A percentile compares a stretch with the other conserved stretches of the same genome.
These are phyloP conservation scores for Cygnus atratus DNA, from an alignment of 2,113 vertebrate genomes.

Conservation along the genomic window DNA sequence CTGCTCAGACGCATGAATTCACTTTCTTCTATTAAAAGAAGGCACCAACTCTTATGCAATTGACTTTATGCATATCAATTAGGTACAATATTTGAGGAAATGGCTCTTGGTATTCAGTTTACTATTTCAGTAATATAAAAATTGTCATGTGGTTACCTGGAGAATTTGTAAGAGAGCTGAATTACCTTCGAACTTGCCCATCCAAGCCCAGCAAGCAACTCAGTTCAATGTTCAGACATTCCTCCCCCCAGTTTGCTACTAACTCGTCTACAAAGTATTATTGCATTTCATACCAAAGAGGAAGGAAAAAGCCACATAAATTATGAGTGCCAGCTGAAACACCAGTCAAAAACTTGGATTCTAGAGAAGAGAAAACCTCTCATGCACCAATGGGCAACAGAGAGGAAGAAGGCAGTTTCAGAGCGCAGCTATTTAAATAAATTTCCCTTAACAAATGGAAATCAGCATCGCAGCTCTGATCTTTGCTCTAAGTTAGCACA, in stretches of 20 bases:
- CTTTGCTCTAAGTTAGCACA: neutral
- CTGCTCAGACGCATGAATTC: neutral
- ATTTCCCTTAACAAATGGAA: conserved; percentile 4
- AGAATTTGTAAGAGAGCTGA: neutral
- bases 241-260: neutral
- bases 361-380: neutral
- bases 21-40: neutral
- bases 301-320: neutral
- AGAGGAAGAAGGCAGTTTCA: conserved; percentile 7
- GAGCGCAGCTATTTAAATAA: neutral
- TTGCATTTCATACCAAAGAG: neutral
- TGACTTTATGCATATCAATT: neutral
- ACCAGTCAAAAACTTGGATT: neutral
- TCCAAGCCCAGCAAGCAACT: neutral
- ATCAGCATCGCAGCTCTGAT: rapidly evolving
- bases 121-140: neutral
- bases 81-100: neutral
- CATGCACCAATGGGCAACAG: neutral
- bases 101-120: neutral
- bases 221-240: neutral
- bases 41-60: neutral
- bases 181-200: neutral
- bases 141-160: neutral
- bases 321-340: neutral
- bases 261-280: neutral